These are phyloP conservation scores for Kryphioiulus occultus DNA, from an alignment of 2,888 invertebrate species.

Conservation along the genomic window DNA sequence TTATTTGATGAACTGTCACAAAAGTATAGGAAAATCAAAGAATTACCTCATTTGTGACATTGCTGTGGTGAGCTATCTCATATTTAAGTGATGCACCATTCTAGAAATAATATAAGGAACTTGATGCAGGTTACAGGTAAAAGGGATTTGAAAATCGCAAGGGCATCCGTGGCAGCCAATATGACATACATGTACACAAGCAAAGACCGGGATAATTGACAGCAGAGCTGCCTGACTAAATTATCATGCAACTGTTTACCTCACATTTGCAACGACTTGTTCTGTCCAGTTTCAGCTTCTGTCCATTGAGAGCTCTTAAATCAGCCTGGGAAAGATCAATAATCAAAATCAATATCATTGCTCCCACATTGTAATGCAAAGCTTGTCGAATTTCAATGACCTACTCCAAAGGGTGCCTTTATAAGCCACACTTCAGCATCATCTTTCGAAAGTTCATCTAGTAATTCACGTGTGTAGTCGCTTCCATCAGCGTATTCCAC, in stretches of 20 bases:
- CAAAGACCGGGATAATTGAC: too few species aligned
- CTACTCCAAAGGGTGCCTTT: not conserved
- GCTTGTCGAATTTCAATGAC: not conserved
- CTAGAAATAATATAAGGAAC: not conserved
- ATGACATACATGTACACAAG: too few species aligned
- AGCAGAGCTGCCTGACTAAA: too few species aligned
- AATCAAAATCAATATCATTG: not conserved
- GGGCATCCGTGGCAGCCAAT: too few species aligned
- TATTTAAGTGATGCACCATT: not conserved
- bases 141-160: not conserved
- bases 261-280: not conserved
- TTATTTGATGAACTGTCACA: not conserved
- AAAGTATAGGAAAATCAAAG: not conserved
- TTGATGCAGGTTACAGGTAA: not conserved
- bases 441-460: not conserved
- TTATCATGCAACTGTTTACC: not conserved
- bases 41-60: not conserved
- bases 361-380: not conserved
- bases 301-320: slow-evolving; percentile 22
- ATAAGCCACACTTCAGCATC: slow-evolving; percentile 4
- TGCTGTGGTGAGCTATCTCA: not conserved
- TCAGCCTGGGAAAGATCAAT: not conserved
- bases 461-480: not conserved
- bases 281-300: not conserved
- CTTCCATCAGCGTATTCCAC: not conserved